A percentile compares a stretch with the other conserved stretches of the same genome.
Conservation (phyloP, 2,113 vertebrate species). For the Osmerus mordax region DNA sequence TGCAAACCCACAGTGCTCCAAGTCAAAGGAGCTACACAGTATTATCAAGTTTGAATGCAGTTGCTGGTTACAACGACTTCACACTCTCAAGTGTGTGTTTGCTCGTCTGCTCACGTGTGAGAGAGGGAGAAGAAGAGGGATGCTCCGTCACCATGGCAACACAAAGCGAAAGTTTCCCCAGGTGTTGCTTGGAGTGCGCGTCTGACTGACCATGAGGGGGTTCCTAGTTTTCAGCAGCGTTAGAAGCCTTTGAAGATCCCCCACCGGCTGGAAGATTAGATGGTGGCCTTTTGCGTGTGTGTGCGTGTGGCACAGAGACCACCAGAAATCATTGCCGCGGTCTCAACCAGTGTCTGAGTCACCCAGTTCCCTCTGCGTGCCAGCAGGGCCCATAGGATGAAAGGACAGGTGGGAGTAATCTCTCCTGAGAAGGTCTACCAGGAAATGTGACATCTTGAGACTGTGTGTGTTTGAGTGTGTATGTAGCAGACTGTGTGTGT, state of each 20-base stretch:
- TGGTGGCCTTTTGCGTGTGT: constrained; percentile 36
- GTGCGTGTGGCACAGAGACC: constrained; percentile 33
- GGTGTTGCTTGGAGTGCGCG: constrained; percentile 36
- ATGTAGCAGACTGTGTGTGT: not conserved
- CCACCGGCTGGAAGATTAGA: constrained; percentile 47
- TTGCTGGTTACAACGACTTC: constrained; percentile 35
- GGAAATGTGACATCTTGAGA: constrained; percentile 40
- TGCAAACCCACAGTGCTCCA: too few species aligned
- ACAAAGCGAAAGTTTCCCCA: constrained; percentile 34
- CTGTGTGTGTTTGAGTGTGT: constrained; percentile 12
- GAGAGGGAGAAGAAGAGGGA: constrained; percentile 19
- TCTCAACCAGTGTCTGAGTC: constrained; percentile 52
- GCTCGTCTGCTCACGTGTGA: constrained; percentile 27
- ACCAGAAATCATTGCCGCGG: constrained; percentile 27
- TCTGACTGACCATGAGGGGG: constrained; percentile 22
- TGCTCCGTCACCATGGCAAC: constrained; percentile 70
- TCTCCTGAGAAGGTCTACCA: constrained; percentile 45
- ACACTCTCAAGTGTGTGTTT: constrained; percentile 43
- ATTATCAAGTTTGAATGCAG: constrained; percentile 38
- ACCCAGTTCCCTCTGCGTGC: constrained; percentile 27
- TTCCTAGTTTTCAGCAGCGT: constrained; percentile 22
- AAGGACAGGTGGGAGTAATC: constrained; percentile 43
- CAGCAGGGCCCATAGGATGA: constrained; percentile 40
- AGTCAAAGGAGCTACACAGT: too few species aligned
- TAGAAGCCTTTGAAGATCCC: constrained; percentile 37